Evolutionary conservation across 2,113 vertebrate genomes (phyloP), one percentile per base, ranked within the genome.

Genomic region (Cichladusa arquata): DNA sequence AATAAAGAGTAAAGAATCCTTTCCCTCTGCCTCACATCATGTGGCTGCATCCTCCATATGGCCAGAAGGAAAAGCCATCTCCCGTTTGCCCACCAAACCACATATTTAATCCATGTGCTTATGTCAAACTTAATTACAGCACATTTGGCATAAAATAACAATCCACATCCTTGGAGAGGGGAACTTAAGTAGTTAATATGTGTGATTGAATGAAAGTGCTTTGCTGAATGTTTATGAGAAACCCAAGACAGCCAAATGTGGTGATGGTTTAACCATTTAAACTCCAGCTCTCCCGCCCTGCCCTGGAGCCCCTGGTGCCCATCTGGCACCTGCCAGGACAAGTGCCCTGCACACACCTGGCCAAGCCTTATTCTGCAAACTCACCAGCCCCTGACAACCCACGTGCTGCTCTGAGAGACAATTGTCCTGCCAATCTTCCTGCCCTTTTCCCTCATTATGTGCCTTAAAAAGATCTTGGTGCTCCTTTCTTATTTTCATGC

Each of bases 61-160:
- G 99, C 98, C 98, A 98, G 98, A 98, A 98, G 98, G 98, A 98
- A 96, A 97, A 97, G 72, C 86, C 86, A 92, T 92, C 97, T 97
- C 96, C 97, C 96, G 87, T 92, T 97, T 96, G 90, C 98, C 98
- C 98, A 98, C 98, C 98, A 98, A 98, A 98, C 99, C 99, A 98
- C 99, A 99, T 99, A 99, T 99, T 99, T 99, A 99, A 99, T 99
- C 99, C 99, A 98, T 99, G 98, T 98, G 98, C 99, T 99, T 99
- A 99, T 99, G 99, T 99, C 99, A 99, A 99, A 99, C 99, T 99
- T 99, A 99, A 99, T 99, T 99, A 99, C 97, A 98, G 98, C 98
- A 99, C 98, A 98, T 99, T 99, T 97, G 97, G 97, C 97, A 98
- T 97, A 98, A 98, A 98, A 98, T 98, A 98, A 98, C 98, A 98